A percentile compares a stretch with the other conserved stretches of the same genome.
phyloP scores from a whole-genome alignment of 1,140 invertebrate species.

The Drosophila nikananu region DNA sequence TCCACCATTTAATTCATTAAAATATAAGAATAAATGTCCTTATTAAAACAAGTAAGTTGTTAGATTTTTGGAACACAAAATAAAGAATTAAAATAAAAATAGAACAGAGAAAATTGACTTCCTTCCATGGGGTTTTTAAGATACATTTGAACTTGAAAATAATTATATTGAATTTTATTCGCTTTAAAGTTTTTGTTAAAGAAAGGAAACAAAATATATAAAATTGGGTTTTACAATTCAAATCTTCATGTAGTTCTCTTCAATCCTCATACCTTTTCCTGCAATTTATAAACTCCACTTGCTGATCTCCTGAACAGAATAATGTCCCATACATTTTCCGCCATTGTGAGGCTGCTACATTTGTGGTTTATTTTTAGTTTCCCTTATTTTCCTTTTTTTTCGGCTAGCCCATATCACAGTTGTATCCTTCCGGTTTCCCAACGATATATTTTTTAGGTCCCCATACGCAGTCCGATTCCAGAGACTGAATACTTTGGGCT shows the following conservation, averaged over 20 bases:
- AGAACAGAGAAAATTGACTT: too few relatives aligned
- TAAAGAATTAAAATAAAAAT: too few relatives aligned
- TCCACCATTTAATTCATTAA: too few relatives aligned
- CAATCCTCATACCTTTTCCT: neutral
- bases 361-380: conserved; percentile 34
- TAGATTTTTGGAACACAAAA: too few relatives aligned
- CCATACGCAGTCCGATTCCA: conserved; percentile 55
- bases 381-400: conserved; percentile 1
- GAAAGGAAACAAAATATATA: too few relatives aligned
- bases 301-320: neutral
- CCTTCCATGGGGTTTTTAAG: too few relatives aligned
- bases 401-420: conserved; percentile 46
- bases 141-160: too few relatives aligned
- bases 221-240: neutral
- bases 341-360: conserved; percentile 40
- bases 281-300: neutral
- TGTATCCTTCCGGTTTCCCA: conserved; percentile 21
- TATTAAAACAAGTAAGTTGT: too few relatives aligned
- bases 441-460: conserved; percentile 46
- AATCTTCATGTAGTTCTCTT: neutral
- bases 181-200: too few relatives aligned
- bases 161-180: too few relatives aligned
- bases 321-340: neutral
- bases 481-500: conserved; percentile 60
- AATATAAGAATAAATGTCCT: too few relatives aligned